These are phyloP conservation scores for Tetrao urogallus DNA, from an alignment of 2,113 vertebrate species.

Conservation along the genomic window DNA sequence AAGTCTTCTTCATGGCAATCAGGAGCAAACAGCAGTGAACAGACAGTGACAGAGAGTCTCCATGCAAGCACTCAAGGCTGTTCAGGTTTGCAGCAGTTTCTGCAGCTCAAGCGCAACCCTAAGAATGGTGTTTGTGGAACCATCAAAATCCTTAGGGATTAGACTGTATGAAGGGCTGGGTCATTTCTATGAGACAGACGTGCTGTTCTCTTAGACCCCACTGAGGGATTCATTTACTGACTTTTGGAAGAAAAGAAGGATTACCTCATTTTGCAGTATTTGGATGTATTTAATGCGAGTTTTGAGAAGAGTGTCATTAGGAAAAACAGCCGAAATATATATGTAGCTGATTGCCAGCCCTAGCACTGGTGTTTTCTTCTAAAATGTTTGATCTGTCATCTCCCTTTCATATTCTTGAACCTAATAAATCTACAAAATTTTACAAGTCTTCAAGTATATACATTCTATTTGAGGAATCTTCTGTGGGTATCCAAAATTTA, in stretches of 20 bases:
- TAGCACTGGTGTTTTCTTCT: not conserved
- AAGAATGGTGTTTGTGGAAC: not conserved
- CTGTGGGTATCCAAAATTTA: not conserved
- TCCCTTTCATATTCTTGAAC: not conserved
- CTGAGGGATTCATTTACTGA: not conserved
- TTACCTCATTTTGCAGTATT: not conserved
- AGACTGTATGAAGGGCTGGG: not conserved
- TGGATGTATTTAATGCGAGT: not conserved
- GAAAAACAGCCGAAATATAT: not conserved
- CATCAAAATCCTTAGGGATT: not conserved
- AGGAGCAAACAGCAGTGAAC: not conserved
- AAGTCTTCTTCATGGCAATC: not conserved
- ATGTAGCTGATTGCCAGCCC: not conserved
- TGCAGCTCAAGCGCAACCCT: not conserved
- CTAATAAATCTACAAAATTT: not conserved
- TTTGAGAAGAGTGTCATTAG: not conserved
- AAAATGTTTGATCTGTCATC: not conserved
- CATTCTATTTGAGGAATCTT: not conserved
- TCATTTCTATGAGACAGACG: not conserved
- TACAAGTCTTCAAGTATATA: not conserved
- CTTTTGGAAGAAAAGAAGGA: not conserved
- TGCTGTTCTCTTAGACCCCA: rapidly evolving
- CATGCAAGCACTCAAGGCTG: not conserved
- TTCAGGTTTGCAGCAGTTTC: not conserved
- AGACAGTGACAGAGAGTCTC: not conserved